phyloP scores from a whole-genome alignment of 2,888 invertebrate species.

The Nemoura dubitans region DNA sequence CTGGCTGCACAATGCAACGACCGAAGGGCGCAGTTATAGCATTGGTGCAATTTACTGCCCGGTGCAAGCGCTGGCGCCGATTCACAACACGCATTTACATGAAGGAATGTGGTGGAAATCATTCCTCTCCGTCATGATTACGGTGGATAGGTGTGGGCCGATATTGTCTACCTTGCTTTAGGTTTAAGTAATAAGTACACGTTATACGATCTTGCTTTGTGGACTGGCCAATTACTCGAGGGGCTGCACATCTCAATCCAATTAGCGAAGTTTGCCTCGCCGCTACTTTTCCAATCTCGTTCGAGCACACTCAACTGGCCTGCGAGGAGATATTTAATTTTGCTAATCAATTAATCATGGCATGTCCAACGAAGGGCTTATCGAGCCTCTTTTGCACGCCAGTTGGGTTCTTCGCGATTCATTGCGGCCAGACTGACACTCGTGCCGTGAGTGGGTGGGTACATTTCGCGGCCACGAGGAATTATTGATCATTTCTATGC shows the following conservation, averaged over 20 bases:
- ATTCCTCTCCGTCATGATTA: no score
- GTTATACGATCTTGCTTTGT: no score
- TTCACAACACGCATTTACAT: neutral
- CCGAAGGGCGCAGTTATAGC: no score
- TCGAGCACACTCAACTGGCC: neutral
- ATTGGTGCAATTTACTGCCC: neutral
- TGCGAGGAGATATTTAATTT: neutral
- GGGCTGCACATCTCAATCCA: neutral
- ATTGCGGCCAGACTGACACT: neutral
- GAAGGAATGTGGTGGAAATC: neutral
- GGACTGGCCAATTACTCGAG: neutral
- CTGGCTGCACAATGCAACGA: neutral
- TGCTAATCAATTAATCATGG: neutral
- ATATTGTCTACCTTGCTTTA: no score
- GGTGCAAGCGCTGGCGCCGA: neutral
- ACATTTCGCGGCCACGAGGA: neutral
- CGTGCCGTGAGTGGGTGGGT: neutral
- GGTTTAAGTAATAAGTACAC: no score
- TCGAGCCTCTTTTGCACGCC: neutral
- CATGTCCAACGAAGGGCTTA: neutral
- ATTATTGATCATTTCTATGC: conserved; percentile 12
- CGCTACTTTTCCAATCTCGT: neutral
- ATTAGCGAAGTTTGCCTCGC: neutral
- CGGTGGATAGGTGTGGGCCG: no score
- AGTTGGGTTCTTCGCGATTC: neutral